phyloP scores from a whole-genome alignment of 1,140 invertebrate species.

The Bacillus rossius region DNA sequence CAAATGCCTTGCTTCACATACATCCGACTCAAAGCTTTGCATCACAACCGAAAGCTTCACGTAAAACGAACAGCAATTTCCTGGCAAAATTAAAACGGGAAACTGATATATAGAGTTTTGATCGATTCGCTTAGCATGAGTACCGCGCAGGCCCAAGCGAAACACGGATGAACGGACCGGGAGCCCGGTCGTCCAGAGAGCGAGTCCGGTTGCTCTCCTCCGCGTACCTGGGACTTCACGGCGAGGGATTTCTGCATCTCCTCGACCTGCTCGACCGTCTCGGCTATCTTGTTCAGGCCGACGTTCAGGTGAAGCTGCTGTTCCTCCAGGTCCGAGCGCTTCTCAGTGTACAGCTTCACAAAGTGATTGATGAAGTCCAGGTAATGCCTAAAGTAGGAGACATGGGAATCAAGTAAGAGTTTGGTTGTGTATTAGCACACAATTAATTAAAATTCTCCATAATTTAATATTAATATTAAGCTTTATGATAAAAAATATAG shows the following conservation, averaged over 20 bases:
- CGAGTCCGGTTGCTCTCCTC: no score
- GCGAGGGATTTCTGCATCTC: conserved; percentile 99
- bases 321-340: conserved; percentile 96
- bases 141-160: no score
- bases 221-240: conserved; percentile 75
- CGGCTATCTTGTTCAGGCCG: conserved; percentile 96
- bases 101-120: no score
- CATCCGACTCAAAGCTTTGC: no score
- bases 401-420: not conserved
- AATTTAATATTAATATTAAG: not conserved
- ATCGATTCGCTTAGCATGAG: no score
- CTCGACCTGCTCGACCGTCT: conserved; percentile 99
- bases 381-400: conserved; percentile 67
- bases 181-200: no score
- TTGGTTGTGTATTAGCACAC: not conserved
- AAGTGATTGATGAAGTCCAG: conserved; percentile 99
- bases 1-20: no score
- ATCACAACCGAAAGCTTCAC: no score
- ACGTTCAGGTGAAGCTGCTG: conserved; percentile 99
- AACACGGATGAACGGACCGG: no score
- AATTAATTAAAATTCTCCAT: not conserved
- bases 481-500: no score
- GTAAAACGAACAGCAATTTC: no score
- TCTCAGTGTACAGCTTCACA: conserved; percentile 96
- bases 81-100: no score